phyloP scores from a whole-genome alignment of 35 echinoderm and acorn worm species.

The Apostichopus californicus region DNA sequence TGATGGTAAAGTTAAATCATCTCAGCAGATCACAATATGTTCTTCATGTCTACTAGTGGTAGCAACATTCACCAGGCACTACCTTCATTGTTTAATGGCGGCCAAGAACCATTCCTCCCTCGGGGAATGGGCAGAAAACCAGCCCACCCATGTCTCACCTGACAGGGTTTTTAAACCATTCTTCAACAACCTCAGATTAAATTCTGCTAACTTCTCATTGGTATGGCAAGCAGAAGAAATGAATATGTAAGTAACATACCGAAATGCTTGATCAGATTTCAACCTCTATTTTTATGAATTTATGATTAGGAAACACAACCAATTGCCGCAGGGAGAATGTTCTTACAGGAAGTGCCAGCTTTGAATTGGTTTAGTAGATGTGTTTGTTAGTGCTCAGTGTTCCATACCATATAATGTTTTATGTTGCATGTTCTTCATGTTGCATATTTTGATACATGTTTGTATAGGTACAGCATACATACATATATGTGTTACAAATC shows the following conservation, averaged over 20 bases:
- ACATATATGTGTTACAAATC: too few species aligned
- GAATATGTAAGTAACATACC: slow-evolving; percentile 32
- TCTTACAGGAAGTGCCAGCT: too few species aligned
- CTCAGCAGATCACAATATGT: not conserved
- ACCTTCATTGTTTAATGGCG: not conserved
- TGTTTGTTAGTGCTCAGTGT: too few species aligned
- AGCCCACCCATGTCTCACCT: slow-evolving; percentile 29
- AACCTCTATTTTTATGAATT: too few species aligned
- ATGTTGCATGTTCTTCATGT: too few species aligned
- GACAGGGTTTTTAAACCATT: slow-evolving; percentile 42
- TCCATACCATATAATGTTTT: too few species aligned
- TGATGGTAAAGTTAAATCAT: not conserved
- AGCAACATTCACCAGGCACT: not conserved
- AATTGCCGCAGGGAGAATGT: too few species aligned
- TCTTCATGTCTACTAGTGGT: not conserved
- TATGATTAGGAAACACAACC: too few species aligned
- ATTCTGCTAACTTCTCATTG: slow-evolving; percentile 36
- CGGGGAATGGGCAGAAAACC: not conserved
- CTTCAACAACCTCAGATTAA: slow-evolving; percentile 35
- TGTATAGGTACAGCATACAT: too few species aligned
- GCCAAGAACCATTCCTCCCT: not conserved
- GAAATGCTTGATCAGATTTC: too few species aligned
- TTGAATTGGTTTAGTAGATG: too few species aligned
- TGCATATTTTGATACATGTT: too few species aligned
- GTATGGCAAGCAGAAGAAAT: slow-evolving; percentile 54